Conservation (phyloP, 35 echinoderm and acorn worm species). For the Ophioderma brevispina region DNA sequence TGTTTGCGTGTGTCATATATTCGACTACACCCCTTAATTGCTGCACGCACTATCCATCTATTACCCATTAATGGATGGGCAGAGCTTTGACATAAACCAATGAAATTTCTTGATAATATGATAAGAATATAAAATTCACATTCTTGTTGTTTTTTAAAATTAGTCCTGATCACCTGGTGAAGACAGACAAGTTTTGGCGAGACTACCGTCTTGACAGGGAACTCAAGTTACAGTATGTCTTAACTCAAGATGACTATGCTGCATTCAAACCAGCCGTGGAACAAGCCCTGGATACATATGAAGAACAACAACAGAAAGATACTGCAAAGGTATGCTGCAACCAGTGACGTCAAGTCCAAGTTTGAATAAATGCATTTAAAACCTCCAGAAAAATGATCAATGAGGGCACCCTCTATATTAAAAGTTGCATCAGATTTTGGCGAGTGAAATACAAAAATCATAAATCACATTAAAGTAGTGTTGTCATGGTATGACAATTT, state of each 20-base stretch:
- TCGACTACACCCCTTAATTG: too few relatives aligned
- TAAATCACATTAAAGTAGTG: neutral
- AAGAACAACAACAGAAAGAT: slow-evolving; percentile 13
- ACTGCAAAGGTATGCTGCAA: slow-evolving; percentile 26
- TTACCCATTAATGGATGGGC: too few relatives aligned
- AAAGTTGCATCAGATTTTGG: neutral
- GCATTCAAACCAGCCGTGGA: slow-evolving; percentile 31
- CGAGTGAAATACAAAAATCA: neutral
- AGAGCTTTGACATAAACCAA: too few relatives aligned
- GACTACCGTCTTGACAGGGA: slow-evolving; percentile 26
- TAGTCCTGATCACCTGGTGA: slow-evolving; percentile 19
- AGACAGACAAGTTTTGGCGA: slow-evolving; percentile 27
- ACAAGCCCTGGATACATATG: slow-evolving; percentile 22
- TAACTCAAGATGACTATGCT: slow-evolving; percentile 24
- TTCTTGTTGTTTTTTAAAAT: neutral
- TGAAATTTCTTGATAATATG: too few relatives aligned
- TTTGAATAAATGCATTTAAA: too few relatives aligned
- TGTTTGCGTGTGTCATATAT: too few relatives aligned
- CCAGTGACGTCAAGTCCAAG: too few relatives aligned
- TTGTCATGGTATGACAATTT: too few relatives aligned
- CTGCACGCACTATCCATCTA: too few relatives aligned
- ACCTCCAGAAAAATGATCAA: neutral
- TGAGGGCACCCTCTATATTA: neutral
- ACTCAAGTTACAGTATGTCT: slow-evolving; percentile 24
- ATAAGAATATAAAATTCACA: too few relatives aligned